These are phyloP conservation scores for Galagoides demidoff DNA, from an alignment of 2,797 vertebrate species.

Conservation along the genomic window DNA sequence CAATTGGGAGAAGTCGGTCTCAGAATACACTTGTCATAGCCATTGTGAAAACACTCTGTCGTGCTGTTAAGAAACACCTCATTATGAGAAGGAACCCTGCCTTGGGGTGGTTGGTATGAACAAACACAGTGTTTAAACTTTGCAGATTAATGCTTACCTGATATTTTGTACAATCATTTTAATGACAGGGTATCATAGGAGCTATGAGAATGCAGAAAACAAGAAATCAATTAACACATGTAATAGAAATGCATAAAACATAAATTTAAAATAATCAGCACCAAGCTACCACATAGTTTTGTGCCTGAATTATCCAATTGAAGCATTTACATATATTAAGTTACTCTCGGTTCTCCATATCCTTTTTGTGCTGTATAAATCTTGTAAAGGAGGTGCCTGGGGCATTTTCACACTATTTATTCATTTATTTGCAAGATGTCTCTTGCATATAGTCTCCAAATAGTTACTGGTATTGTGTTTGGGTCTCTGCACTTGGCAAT, in stretches of 20 bases:
- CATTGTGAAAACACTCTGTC: conserved; percentile 23
- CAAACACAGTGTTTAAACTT: conserved; percentile 15
- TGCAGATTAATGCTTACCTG: conserved; percentile 5
- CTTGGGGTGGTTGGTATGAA: not conserved
- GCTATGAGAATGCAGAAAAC: not conserved
- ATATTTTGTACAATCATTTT: conserved; percentile 7
- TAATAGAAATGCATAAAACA: conserved; percentile 58
- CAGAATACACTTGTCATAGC: not conserved
- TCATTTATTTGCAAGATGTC: conserved; percentile 69
- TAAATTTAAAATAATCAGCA: conserved; percentile 65
- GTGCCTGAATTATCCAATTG: conserved; percentile 63
- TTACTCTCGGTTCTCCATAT: not conserved
- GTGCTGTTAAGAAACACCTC: not conserved
- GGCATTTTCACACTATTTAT: conserved; percentile 74
- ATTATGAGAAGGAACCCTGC: conserved; percentile 40
- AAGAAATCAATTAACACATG: conserved; percentile 33
- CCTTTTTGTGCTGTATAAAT: conserved; percentile 48
- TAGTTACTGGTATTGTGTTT: not conserved
- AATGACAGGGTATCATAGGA: not conserved
- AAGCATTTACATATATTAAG: conserved; percentile 62
- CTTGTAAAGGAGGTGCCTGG: not conserved
- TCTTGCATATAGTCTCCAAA: conserved; percentile 45
- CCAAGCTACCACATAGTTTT: conserved; percentile 19
- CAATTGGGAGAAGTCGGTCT: not conserved
- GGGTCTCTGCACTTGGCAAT: not conserved